Evolutionary conservation across 2,888 invertebrate genomes (phyloP), one percentile per base, ranked within the genome.

Genomic region (Plagodis dolabraria): DNA sequence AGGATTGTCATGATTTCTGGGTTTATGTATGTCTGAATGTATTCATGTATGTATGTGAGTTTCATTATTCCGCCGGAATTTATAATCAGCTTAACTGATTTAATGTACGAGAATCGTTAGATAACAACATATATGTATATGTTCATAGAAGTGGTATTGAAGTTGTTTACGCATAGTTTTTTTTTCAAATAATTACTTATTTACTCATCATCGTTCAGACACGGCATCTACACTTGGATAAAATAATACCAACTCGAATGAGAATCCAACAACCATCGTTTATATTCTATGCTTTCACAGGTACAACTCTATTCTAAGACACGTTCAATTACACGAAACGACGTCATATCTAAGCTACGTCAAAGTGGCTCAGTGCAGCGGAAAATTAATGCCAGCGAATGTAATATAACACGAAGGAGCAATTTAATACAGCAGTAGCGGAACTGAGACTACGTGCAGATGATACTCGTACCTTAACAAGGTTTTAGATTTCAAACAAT

Each of bases 351-450:
- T 57, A 45, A 53, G 60, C 52, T 50, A 45, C 54, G 52, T 59
- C 63, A 48, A 60, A 60, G 61, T 52, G 64, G 59, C 44, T 55
- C 50, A 33, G n/a, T 54, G 62, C 60, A 55, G 55, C 53, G 57
- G 50, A 46, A 60, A 64, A 64, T 66, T 64, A 63, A 62, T 61
- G 52, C 48, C 10, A 45, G 10, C 34, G 36, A 36, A 43, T 47
- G 33, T 33, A 54, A 47, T 54, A 49, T 49, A 53, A 56, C 45
- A 44, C 42, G 7, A 22, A 9, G 50, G 45, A 47, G 56, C 48
- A 58, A 57, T 65, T 60, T 11, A 42, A 48, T 40, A 45, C 38
- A 33, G 40, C n/a, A 22, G 36, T 47, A 22, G 50, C 5, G 36
- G 10, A 10, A 35, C 7, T 10, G 36, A 0, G 34, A 43, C 40